These are phyloP conservation scores for Saccostrea glomerata DNA, from an alignment of 1,140 invertebrate species.

Conservation along the genomic window DNA sequence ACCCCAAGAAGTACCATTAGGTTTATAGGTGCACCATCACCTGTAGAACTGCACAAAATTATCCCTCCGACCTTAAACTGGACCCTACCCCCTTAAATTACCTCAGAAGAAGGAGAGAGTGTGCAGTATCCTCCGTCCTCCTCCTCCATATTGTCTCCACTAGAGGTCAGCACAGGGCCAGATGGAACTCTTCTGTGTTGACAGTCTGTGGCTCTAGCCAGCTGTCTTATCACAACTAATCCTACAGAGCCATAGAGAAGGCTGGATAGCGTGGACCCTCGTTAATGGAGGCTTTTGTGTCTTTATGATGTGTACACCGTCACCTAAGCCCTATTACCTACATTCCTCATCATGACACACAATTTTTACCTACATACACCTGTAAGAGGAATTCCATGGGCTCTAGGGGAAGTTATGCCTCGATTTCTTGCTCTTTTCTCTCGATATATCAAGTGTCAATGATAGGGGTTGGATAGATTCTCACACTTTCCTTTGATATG, in stretches of 20 bases:
- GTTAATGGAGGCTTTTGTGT: conserved; percentile 23
- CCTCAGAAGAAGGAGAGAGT: background rate
- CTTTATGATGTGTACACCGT: conserved; percentile 34
- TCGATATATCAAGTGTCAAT: conserved; percentile 19
- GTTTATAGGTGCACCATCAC: background rate
- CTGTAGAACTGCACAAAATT: background rate
- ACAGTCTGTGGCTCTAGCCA: background rate
- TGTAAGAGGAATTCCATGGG: conserved; percentile 19
- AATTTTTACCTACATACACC: conserved; percentile 36
- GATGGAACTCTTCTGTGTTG: conserved; percentile 6
- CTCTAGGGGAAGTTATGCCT: conserved; percentile 16
- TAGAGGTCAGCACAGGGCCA: conserved; percentile 18
- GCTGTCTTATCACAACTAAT: conserved; percentile 36
- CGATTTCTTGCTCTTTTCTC: conserved; percentile 13
- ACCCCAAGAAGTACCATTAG: background rate
- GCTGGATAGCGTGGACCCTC: conserved; percentile 8
- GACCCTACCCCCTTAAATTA: background rate
- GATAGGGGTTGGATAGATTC: conserved; percentile 22
- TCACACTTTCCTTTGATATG: conserved; percentile 13
- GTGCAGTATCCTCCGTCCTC: conserved; percentile 28
- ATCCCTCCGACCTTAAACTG: background rate
- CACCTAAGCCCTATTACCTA: conserved; percentile 37
- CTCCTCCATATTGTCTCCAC: background rate
- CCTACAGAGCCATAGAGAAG: background rate
- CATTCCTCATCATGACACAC: conserved; percentile 35